These are phyloP conservation scores for Hypotaenidia okinawae DNA, from an alignment of 2,797 vertebrate genomes.

Conservation along the genomic window DNA sequence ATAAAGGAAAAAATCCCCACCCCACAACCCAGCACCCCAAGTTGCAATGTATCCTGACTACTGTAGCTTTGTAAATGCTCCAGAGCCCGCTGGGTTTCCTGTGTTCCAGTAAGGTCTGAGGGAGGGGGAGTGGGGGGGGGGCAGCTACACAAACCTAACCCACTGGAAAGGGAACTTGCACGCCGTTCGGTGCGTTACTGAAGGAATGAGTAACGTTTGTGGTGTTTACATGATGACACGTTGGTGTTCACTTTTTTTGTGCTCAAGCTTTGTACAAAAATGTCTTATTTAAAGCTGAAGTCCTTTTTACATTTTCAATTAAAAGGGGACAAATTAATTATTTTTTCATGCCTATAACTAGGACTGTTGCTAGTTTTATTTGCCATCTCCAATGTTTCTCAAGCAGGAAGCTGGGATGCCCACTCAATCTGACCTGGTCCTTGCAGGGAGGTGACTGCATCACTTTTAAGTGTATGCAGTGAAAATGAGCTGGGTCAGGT, in stretches of 20 bases:
- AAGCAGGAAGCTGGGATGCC: conserved; percentile 1
- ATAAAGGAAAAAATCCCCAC: background rate
- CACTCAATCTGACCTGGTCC: background rate
- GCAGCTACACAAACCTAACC: conserved; percentile 5
- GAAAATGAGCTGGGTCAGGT: background rate
- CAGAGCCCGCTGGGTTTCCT: conserved; percentile 56
- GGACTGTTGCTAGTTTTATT: conserved; percentile 52
- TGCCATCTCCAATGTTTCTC: background rate
- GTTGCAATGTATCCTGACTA: conserved; percentile 42
- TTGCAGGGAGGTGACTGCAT: background rate
- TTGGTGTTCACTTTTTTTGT: conserved; percentile 63
- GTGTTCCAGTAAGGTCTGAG: conserved; percentile 38
- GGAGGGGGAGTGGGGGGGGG: background rate
- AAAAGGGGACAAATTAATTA: conserved; percentile 67
- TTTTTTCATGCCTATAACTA: conserved; percentile 64
- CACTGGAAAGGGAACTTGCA: conserved; percentile 1
- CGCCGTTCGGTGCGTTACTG: conserved; percentile 6
- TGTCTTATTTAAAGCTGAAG: conserved; percentile 69
- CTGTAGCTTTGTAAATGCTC: conserved; percentile 62
- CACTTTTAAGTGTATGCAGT: background rate
- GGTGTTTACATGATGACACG: conserved; percentile 61
- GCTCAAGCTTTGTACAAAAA: conserved; percentile 70
- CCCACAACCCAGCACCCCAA: background rate
- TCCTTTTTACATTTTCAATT: conserved; percentile 73
- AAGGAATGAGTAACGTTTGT: conserved; percentile 44